A percentile compares a stretch with the other conserved stretches of the same genome.
Evolutionary conservation across 2,888 invertebrate species (phyloP).

Genomic region (Epistrophella euchroma): DNA sequence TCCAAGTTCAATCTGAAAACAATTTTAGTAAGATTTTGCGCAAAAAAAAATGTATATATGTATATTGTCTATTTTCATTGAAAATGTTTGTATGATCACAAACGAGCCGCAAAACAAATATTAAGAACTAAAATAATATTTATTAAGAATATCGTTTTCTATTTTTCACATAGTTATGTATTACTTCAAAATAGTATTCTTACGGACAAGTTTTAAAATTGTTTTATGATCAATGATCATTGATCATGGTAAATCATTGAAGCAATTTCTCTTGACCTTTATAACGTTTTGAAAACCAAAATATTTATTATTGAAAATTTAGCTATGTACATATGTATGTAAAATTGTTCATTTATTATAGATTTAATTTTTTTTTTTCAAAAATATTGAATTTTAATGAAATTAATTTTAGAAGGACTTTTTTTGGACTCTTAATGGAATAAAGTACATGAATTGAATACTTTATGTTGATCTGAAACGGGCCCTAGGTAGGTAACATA

Average conservation of each 20-base stretch:
- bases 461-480: no score
- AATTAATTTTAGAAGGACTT: no score
- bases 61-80: conserved; percentile 4
- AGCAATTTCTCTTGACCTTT: not conserved
- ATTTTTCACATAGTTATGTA: not conserved
- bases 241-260: not conserved
- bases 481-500: no score
- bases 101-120: conserved; percentile 21
- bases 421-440: no score
- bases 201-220: not conserved
- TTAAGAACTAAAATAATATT: conserved; percentile 8
- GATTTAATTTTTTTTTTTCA: no score
- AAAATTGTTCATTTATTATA: no score
- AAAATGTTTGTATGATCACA: conserved; percentile 8
- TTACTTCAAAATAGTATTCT: not conserved
- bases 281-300: not conserved
- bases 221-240: not conserved
- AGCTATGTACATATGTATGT: no score
- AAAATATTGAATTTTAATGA: no score
- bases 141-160: conserved; percentile 5
- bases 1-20: not conserved
- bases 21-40: conserved; percentile 14
- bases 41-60: not conserved
- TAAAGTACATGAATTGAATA: no score
- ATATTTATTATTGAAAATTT: no score